Evolutionary conservation across 2,797 vertebrate genomes (phyloP), one percentile per base, ranked within the genome.

Genomic region (Myoxocephalus aenaeus): DNA sequence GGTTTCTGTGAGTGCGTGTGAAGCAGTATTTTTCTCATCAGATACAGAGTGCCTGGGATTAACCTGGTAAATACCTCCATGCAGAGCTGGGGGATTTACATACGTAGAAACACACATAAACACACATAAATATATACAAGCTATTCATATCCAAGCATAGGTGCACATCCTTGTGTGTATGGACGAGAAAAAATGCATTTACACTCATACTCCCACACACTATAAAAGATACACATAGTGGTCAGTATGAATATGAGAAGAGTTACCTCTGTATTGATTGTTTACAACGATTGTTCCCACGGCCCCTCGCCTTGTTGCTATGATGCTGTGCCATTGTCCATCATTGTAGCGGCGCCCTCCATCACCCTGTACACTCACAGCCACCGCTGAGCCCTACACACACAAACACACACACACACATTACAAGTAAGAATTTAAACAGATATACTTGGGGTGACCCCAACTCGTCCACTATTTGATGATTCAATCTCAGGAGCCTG

Each of bases 301-400:
- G 80, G 95, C 94, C 87, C 96, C 95, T 83, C 92, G 93, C 92
- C 97, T 96, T 56, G 92, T 94, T 84, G 95, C 96, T 82, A 92
- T 92, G 87, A 99, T 84, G 79, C 95, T 93, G 86, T 98, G 97
- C 97, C 98, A 98, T 64, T 93, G 95, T 73, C 96, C 96, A 85
- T 99, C 97, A 44, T 92, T 96, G 77, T 97, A 97, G 65, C 73
- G 88, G 87, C 85, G 96, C 54, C 92, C 94, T 85, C 90, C 93
- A 71, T 98, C 97, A 83, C 96, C 95, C 72, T 91, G 77, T 59
- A 96, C 94, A 69, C 95, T 96, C 80, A 98, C 93, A 90, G 95
- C 95, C 89, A 97, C 96, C 0, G 94, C 92, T 68, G 96, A 97
- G 63, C 95, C 97, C 97, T 99, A 58, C 70, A 79, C 34, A 73